Evolutionary conservation across 2,888 invertebrate species (phyloP).

Genomic region (Nomada ruficornis): DNA sequence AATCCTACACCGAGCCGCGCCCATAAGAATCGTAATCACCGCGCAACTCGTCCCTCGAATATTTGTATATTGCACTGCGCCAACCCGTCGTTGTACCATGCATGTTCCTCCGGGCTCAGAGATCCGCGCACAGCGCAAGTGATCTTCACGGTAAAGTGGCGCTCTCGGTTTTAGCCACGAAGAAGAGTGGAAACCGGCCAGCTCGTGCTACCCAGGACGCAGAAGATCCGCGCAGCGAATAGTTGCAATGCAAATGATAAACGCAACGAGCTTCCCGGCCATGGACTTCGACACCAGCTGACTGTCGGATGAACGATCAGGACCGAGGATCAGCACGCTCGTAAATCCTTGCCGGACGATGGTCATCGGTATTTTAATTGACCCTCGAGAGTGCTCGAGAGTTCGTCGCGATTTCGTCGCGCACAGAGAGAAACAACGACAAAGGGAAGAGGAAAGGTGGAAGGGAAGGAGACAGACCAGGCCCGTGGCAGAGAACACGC

Average conservation of each 20-base stretch:
- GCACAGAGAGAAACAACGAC: slow-evolving; percentile 33
- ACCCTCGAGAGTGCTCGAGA: slow-evolving; percentile 58
- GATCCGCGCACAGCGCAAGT: not conserved
- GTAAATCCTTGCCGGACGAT: slow-evolving; percentile 64
- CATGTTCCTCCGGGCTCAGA: not conserved
- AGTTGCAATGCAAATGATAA: slow-evolving; percentile 63
- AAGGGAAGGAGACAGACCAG: not conserved
- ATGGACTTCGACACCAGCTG: slow-evolving; percentile 60
- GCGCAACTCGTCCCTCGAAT: not conserved
- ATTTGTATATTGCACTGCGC: not conserved
- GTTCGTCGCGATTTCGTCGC: slow-evolving; percentile 65
- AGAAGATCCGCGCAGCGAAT: slow-evolving; percentile 9
- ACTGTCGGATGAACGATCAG: slow-evolving; percentile 66
- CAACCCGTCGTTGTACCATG: not conserved
- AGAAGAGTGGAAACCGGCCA: slow-evolving; percentile 5
- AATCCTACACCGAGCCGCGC: not conserved
- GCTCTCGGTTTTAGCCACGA: not conserved
- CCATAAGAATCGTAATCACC: not conserved
- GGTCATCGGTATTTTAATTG: slow-evolving; percentile 68
- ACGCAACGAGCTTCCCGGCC: slow-evolving; percentile 52
- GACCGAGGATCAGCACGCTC: slow-evolving; percentile 58
- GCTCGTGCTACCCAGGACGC: slow-evolving; percentile 14
- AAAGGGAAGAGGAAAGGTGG: slow-evolving; percentile 5
- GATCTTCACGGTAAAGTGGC: slow-evolving; percentile 14
- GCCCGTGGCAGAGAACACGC: slow-evolving; percentile 39